These are phyloP conservation scores for Esperia sulphurella DNA, from an alignment of 2,888 invertebrate genomes.

Conservation along the genomic window DNA sequence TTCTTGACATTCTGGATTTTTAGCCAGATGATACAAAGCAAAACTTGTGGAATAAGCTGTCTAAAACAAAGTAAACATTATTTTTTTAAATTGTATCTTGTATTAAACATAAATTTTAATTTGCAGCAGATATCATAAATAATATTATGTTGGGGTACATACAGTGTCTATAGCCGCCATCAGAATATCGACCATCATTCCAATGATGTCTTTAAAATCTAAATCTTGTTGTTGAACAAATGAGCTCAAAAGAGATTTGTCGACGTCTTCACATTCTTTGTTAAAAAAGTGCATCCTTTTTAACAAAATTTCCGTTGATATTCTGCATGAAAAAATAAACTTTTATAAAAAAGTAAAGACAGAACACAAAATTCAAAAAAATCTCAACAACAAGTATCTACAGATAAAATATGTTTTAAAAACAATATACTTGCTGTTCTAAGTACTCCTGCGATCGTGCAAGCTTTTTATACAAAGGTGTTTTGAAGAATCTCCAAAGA, in stretches of 20 bases:
- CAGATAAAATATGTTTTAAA: not conserved
- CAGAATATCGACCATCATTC: conserved; percentile 90
- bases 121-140: not conserved
- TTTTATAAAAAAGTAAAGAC: not conserved
- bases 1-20: conserved; percentile 83
- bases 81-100: too few species aligned
- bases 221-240: conserved; percentile 85
- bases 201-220: conserved; percentile 88
- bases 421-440: conserved; percentile 73
- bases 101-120: too few species aligned
- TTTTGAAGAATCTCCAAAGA: conserved; percentile 85
- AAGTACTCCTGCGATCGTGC: conserved; percentile 84
- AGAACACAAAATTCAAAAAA: too few species aligned
- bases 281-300: conserved; percentile 75
- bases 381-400: not conserved
- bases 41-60: conserved; percentile 89
- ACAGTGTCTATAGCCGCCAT: conserved; percentile 94
- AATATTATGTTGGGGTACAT: conserved; percentile 29
- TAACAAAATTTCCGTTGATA: conserved; percentile 82
- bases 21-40: conserved; percentile 88
- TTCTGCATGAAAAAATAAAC: conserved; percentile 48
- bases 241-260: conserved; percentile 81
- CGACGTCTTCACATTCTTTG: conserved; percentile 21
- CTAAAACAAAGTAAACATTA: conserved; percentile 61
- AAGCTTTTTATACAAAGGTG: conserved; percentile 85